Evolutionary conservation across 2,113 vertebrate genomes (phyloP).

Genomic region (Prunella fulvescens): DNA sequence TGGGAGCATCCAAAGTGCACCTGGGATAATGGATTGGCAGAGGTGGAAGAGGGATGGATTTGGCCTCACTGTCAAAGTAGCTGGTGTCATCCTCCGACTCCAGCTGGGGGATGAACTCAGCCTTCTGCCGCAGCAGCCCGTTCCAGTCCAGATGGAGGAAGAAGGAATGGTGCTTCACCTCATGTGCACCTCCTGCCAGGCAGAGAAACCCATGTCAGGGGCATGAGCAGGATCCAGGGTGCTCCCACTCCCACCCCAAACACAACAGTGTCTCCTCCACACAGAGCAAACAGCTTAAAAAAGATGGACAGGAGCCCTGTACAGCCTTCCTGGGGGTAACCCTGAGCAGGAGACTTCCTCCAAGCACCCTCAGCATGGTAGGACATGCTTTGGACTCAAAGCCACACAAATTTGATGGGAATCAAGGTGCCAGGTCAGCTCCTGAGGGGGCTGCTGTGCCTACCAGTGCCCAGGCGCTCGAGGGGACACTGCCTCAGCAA

Average conservation of each 20-base stretch:
- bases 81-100: slow-evolving; percentile 96
- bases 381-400: neutral
- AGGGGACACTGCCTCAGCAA: slow-evolving; percentile 86
- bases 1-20: neutral
- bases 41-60: neutral
- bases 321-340: neutral
- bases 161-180: slow-evolving; percentile 92
- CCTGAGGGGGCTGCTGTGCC: rapidly evolving
- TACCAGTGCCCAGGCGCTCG: slow-evolving; percentile 93
- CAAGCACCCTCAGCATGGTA: rapidly evolving
- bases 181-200: slow-evolving; percentile 81
- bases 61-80: slow-evolving; percentile 93
- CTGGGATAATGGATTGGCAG: neutral
- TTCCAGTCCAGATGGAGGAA: slow-evolving; percentile 93
- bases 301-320: neutral
- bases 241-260: neutral
- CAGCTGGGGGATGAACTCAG: slow-evolving; percentile 94
- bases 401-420: rapidly evolving
- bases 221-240: rapidly evolving
- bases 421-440: neutral
- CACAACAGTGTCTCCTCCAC: neutral
- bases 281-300: neutral
- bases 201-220: neutral
- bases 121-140: slow-evolving; percentile 91
- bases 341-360: neutral